phyloP scores from a whole-genome alignment of 2,888 invertebrate species.

The Gisinianus flammeolus region DNA sequence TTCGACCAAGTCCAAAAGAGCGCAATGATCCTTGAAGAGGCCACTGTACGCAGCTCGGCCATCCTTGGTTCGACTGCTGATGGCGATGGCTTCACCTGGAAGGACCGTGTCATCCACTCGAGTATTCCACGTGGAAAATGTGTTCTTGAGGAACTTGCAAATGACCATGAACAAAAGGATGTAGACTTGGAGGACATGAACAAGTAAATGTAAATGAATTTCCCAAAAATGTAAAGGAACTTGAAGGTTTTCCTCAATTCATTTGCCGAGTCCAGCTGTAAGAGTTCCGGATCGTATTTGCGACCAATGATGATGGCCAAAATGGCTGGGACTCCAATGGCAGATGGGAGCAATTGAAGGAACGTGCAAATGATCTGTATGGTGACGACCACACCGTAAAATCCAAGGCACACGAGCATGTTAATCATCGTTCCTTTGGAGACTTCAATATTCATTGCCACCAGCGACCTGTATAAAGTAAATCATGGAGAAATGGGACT shows the following conservation, averaged over 20 bases:
- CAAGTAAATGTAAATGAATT: constrained; percentile 16
- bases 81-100: constrained; percentile 1
- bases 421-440: background rate
- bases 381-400: background rate
- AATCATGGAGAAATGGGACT: background rate
- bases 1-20: constrained; percentile 50
- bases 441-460: constrained; percentile 20
- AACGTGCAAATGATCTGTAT: background rate
- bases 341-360: background rate
- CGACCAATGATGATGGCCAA: constrained; percentile 11
- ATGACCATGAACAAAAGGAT: constrained; percentile 44
- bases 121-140: constrained; percentile 49
- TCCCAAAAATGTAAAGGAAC: background rate
- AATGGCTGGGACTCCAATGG: background rate
- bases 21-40: constrained; percentile 50
- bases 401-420: background rate
- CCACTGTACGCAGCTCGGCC: constrained; percentile 40
- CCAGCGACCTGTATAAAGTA: constrained; percentile 4
- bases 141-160: constrained; percentile 40
- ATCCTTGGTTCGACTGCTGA: constrained; percentile 23
- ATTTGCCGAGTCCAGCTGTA: background rate
- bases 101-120: constrained; percentile 46
- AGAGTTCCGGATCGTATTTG: background rate
- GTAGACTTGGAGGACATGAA: constrained; percentile 44
- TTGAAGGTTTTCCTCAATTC: background rate